These are phyloP conservation scores for Agapostemon virescens DNA, from an alignment of 2,888 invertebrate genomes.

Conservation along the genomic window DNA sequence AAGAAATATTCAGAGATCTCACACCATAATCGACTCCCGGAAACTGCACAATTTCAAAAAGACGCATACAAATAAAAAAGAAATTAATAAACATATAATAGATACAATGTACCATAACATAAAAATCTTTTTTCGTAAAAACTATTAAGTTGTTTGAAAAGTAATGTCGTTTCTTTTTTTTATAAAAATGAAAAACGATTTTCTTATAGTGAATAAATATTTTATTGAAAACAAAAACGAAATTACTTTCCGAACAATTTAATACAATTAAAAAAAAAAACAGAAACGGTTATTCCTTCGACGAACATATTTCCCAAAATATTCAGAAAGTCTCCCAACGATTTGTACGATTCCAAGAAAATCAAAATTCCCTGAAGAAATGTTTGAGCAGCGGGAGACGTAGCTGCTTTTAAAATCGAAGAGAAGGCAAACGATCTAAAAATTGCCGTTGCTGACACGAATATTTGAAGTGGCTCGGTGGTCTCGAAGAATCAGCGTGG, in stretches of 20 bases:
- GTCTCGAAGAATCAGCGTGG: constrained; percentile 29
- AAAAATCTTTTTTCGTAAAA: background rate
- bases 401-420: background rate
- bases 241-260: too few relatives aligned
- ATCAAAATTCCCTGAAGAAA: background rate
- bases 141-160: too few relatives aligned
- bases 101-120: background rate
- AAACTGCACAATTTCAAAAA: background rate
- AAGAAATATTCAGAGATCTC: background rate
- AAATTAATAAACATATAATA: too few relatives aligned
- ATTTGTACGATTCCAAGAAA: background rate
- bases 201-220: too few relatives aligned
- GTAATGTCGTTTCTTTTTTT: too few relatives aligned
- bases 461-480: constrained; percentile 12
- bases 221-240: too few relatives aligned
- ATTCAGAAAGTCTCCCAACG: background rate
- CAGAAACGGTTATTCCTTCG: background rate
- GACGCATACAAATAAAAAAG: background rate
- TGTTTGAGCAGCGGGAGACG: background rate
- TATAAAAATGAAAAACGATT: too few relatives aligned
- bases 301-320: background rate
- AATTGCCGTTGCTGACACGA: constrained; percentile 17
- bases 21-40: background rate
- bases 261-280: background rate
- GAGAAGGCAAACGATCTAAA: constrained; percentile 3